Evolutionary conservation across 2,888 invertebrate species (phyloP).

Genomic region (Ischnura elegans): DNA sequence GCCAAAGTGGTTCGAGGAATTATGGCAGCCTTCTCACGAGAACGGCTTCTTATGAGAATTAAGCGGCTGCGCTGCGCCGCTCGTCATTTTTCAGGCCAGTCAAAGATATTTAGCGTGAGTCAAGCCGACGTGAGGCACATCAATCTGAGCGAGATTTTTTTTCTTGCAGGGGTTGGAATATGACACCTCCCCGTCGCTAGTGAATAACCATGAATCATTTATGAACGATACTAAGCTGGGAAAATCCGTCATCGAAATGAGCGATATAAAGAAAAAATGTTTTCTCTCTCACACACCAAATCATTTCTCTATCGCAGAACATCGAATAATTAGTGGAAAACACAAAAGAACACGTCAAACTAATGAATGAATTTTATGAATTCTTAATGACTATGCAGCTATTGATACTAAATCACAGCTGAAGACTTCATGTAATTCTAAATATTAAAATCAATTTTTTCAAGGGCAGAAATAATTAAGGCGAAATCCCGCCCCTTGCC

Average conservation of each 20-base stretch:
- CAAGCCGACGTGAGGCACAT: slow-evolving; percentile 49
- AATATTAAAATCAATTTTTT: too few species aligned
- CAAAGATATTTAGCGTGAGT: slow-evolving; percentile 58
- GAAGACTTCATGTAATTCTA: too few species aligned
- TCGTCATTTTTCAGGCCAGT: slow-evolving; percentile 48
- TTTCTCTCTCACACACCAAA: background rate
- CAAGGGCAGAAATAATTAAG: too few species aligned
- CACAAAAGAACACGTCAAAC: background rate
- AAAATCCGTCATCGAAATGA: background rate
- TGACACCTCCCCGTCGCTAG: slow-evolving; percentile 15
- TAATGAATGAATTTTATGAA: too few species aligned
- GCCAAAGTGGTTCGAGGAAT: slow-evolving; percentile 31
- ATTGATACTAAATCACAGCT: too few species aligned
- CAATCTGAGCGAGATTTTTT: slow-evolving; percentile 12
- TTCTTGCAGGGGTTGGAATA: background rate
- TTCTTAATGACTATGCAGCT: too few species aligned
- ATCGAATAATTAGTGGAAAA: background rate
- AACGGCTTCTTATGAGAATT: slow-evolving; percentile 41
- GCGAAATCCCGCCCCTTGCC: too few species aligned
- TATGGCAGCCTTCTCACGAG: slow-evolving; percentile 19
- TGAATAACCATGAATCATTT: slow-evolving; percentile 64
- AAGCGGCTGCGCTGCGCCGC: background rate
- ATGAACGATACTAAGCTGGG: slow-evolving; percentile 44
- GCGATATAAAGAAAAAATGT: background rate
- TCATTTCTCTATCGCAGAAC: background rate